phyloP scores from a whole-genome alignment of 2,113 vertebrate species.

The Lophochroa leadbeateri region DNA sequence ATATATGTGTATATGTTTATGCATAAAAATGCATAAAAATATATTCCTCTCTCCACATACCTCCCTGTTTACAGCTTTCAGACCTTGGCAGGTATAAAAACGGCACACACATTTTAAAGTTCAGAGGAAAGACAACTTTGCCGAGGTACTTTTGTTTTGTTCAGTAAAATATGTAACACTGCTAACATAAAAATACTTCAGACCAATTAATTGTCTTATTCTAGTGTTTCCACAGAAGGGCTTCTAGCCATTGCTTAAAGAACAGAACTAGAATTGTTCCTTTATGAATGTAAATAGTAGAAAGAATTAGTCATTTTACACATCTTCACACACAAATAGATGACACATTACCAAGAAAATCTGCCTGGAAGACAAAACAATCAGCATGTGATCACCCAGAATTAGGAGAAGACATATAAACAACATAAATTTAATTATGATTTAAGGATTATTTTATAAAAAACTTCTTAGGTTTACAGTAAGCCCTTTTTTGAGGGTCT shows the following conservation, averaged over 20 bases:
- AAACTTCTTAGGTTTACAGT: background rate
- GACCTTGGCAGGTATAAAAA: background rate
- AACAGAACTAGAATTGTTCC: slow-evolving; percentile 6
- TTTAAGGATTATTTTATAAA: background rate
- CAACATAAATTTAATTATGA: background rate
- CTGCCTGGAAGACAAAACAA: slow-evolving; percentile 25
- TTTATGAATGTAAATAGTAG: slow-evolving; percentile 25
- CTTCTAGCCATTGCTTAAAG: background rate
- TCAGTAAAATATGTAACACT: background rate
- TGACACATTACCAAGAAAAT: slow-evolving; percentile 38
- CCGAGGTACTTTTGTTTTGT: background rate
- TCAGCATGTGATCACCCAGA: background rate
- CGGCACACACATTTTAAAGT: background rate
- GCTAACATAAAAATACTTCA: background rate
- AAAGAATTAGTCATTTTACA: slow-evolving; percentile 50
- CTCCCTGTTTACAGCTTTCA: background rate
- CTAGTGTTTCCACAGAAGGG: background rate
- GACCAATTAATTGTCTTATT: background rate
- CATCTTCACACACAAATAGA: slow-evolving; percentile 29
- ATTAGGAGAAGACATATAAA: background rate
- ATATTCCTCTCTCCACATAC: background rate
- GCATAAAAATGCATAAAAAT: background rate
- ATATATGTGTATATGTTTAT: background rate
- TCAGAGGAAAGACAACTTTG: background rate
- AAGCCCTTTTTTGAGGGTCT: background rate